These are phyloP conservation scores for Mesorhabditis sp. DNA, from an alignment of 2,888 invertebrate species.

Conservation along the genomic window DNA sequence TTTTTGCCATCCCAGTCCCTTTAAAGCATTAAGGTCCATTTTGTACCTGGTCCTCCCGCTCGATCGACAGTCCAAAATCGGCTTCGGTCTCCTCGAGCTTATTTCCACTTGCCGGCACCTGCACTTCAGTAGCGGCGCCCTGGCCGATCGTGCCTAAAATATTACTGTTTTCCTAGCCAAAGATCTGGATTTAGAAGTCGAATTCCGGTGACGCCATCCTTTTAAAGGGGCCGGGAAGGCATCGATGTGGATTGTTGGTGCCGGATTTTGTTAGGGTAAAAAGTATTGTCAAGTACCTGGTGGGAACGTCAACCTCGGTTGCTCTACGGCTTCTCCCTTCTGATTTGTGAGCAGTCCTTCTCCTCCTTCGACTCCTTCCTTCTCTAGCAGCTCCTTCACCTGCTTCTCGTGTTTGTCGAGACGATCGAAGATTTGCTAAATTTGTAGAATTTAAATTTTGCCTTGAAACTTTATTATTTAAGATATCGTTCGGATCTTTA, in stretches of 20 bases:
- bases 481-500: no score
- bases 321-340: no score
- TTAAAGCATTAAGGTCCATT: no score
- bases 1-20: not conserved
- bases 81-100: not conserved
- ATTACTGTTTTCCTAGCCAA: not conserved
- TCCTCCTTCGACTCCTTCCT: not conserved
- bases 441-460: no score
- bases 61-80: slow-evolving; percentile 4
- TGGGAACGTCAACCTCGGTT: no score
- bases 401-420: slow-evolving; percentile 4
- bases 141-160: not conserved
- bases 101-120: not conserved
- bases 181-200: no score
- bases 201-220: not conserved
- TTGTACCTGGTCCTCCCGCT: not conserved
- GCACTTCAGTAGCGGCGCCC: not conserved
- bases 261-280: no score
- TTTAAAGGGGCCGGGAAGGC: not conserved
- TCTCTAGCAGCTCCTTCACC: not conserved
- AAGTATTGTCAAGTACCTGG: no score
- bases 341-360: no score
- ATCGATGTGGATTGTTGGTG: not conserved
- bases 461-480: no score
- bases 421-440: not conserved